A percentile compares a stretch with the other conserved stretches of the same genome.
Conservation (phyloP, 2,888 invertebrate species). For the Pomacea canaliculata region DNA sequence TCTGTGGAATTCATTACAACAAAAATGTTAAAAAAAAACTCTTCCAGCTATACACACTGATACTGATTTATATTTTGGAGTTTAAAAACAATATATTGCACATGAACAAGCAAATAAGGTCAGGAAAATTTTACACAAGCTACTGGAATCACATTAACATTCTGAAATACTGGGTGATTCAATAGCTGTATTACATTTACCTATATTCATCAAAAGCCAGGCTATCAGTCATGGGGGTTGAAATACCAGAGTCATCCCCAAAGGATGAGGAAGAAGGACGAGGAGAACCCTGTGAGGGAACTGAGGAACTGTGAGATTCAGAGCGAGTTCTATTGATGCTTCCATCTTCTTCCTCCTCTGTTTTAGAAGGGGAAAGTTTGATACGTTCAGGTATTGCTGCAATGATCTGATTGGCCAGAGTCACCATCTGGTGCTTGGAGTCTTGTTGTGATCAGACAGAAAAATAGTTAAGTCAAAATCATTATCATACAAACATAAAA, state of each 20-base stretch:
- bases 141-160: too few relatives aligned
- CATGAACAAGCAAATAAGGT: too few relatives aligned
- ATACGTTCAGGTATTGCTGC: constrained; percentile 98
- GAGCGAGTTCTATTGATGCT: constrained; percentile 71
- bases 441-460: constrained; percentile 17
- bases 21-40: neutral
- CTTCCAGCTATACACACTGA: neutral
- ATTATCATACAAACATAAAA: neutral
- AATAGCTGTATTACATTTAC: constrained; percentile 33
- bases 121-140: too few relatives aligned
- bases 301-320: constrained; percentile 80
- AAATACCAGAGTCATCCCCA: constrained; percentile 70
- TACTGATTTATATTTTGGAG: neutral
- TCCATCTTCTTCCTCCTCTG: constrained; percentile 46
- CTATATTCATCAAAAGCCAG: constrained; percentile 67
- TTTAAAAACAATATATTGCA: too few relatives aligned
- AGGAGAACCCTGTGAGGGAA: constrained; percentile 60
- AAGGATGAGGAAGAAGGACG: constrained; percentile 62
- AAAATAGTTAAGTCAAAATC: neutral
- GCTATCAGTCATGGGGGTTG: constrained; percentile 66
- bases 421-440: constrained; percentile 71
- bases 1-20: constrained; percentile 30
- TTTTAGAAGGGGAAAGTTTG: constrained; percentile 77
- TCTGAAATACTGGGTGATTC: too few relatives aligned
- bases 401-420: constrained; percentile 96